These are phyloP conservation scores for Erebia palarica DNA, from an alignment of 2,888 invertebrate species.

Conservation along the genomic window DNA sequence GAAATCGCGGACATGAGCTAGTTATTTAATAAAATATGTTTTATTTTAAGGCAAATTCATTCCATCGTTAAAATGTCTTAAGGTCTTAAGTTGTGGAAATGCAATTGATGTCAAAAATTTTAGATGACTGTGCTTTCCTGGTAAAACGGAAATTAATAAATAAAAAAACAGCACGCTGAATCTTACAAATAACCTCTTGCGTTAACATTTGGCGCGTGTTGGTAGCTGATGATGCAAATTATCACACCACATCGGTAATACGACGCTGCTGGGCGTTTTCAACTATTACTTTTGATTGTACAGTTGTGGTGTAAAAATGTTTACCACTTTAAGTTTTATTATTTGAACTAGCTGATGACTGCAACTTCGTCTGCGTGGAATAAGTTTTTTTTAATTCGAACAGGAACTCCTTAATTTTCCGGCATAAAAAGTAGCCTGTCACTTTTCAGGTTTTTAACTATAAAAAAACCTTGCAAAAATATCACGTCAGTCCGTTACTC, in stretches of 20 bases:
- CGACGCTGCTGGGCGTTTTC: conserved; percentile 45
- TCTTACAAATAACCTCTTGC: conserved; percentile 33
- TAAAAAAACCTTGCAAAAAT: too few relatives aligned
- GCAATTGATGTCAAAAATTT: conserved; percentile 37
- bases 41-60: not conserved
- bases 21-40: not conserved
- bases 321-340: too few relatives aligned
- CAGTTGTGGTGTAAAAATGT: too few relatives aligned
- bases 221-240: conserved; percentile 52
- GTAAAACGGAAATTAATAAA: conserved; percentile 57
- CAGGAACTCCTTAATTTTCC: too few relatives aligned
- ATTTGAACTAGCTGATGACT: too few relatives aligned
- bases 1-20: too few relatives aligned
- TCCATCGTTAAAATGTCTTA: not conserved
- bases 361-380: too few relatives aligned
- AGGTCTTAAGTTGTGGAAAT: not conserved
- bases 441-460: too few relatives aligned
- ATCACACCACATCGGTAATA: conserved; percentile 55
- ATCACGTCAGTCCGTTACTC: too few relatives aligned
- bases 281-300: too few relatives aligned
- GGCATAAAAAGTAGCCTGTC: too few relatives aligned
- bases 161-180: conserved; percentile 52
- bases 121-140: conserved; percentile 57
- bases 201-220: conserved; percentile 48
- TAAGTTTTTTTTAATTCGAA: too few relatives aligned